These are phyloP conservation scores for Perca schrenkii DNA, from an alignment of 2,113 vertebrate species.

Conservation along the genomic window DNA sequence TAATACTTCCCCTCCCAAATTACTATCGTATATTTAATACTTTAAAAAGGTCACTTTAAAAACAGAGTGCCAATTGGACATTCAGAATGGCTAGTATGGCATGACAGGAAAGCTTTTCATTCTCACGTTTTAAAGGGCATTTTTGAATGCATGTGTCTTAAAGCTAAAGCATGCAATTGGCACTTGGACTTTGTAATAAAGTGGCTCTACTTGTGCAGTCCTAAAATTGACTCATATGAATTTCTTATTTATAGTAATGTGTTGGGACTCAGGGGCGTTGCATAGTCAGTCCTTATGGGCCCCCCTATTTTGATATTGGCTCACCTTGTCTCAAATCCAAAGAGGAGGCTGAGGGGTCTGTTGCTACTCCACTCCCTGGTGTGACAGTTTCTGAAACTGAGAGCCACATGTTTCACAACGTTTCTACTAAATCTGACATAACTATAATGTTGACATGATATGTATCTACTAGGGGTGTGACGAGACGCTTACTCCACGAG, in stretches of 20 bases:
- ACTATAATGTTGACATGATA: too few species aligned
- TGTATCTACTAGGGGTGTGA: too few species aligned
- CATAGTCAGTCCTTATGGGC: too few species aligned
- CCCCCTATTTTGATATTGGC: too few species aligned
- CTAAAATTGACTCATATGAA: neutral
- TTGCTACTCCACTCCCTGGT: too few species aligned
- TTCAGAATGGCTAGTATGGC: neutral
- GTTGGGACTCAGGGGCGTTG: too few species aligned
- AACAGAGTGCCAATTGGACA: neutral
- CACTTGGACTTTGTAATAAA: neutral
- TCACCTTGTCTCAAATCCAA: too few species aligned
- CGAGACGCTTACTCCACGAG: too few species aligned
- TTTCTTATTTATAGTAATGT: neutral
- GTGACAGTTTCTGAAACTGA: too few species aligned
- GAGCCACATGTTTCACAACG: too few species aligned
- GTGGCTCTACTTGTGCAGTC: neutral
- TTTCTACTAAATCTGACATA: too few species aligned
- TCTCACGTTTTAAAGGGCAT: neutral
- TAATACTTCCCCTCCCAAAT: neutral
- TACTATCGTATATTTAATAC: neutral
- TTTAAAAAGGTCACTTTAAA: neutral
- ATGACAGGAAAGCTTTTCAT: conserved; percentile 15
- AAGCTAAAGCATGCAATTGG: conserved; percentile 1
- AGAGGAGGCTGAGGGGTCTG: too few species aligned
- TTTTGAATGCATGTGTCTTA: neutral